A percentile compares a stretch with the other conserved stretches of the same genome.
phyloP scores from a whole-genome alignment of 1,140 invertebrate species.

The Mercenaria mercenaria region DNA sequence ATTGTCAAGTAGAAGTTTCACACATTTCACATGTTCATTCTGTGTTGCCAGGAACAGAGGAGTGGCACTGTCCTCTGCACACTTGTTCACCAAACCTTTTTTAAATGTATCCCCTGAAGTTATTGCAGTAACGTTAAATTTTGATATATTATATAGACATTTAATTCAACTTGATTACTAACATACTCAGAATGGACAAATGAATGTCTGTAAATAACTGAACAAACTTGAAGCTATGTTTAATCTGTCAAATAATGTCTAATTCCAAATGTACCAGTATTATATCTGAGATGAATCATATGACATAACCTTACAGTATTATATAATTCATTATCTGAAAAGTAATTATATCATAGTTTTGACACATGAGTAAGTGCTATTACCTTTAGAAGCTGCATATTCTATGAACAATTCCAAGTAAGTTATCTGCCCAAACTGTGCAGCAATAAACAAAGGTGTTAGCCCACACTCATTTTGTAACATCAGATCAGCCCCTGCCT shows the following conservation, averaged over 20 bases:
- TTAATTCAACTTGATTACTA: too few relatives aligned
- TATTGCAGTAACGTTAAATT: too few relatives aligned
- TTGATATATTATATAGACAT: too few relatives aligned
- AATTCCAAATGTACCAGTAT: too few relatives aligned
- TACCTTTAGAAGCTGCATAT: not conserved
- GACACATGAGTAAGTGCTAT: too few relatives aligned
- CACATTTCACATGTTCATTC: constrained; percentile 7
- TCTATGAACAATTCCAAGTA: constrained; percentile 60
- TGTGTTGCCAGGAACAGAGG: constrained; percentile 24
- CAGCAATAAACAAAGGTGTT: constrained; percentile 84
- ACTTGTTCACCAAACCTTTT: constrained; percentile 6
- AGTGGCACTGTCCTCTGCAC: constrained; percentile 8
- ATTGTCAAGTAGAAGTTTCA: constrained; percentile 29
- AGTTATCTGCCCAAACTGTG: constrained; percentile 81
- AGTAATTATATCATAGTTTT: too few relatives aligned
- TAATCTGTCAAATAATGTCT: too few relatives aligned
- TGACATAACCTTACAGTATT: not conserved
- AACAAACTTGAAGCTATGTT: too few relatives aligned
- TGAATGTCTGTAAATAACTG: too few relatives aligned
- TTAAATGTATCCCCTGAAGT: not conserved
- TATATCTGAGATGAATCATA: not conserved
- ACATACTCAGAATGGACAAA: too few relatives aligned
- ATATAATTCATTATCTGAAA: not conserved
- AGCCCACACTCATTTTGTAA: constrained; percentile 82
- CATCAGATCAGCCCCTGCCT: constrained; percentile 80